Base-by-base conservation (phyloP, 2,888 invertebrate genomes). In the Zygaena filipendulae region DNA sequence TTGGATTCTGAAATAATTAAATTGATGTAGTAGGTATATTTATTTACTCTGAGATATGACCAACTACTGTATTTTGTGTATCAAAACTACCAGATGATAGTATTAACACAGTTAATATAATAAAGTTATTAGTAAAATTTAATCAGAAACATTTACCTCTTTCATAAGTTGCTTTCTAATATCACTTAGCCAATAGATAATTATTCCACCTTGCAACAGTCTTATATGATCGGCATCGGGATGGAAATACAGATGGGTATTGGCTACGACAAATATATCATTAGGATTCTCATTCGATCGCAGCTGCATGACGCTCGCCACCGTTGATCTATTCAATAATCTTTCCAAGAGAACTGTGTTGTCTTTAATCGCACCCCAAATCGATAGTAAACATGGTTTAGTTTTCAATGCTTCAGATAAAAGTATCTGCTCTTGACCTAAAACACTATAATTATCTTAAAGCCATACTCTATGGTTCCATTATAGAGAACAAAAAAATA, bases 181-280 rank as follows among this genome's bases (percentile, higher is more conserved):
- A 48, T 85, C 61, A 43, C 87, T 82, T 12, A 95, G 52, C 71
- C 89, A 91, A 21, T 83, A 72, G 39, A 95, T 82, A 12, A 85
- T 81, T 37, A 90, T 83, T 14, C 88, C 89, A 14, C 87, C 88
- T 81, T 97, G 97, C 11, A 97, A 58, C 3, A 96, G 71, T 36
- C 97, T 82, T 42, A 97, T 88, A 52, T 95, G 92, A 64, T 93
- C 92, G 4, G 96, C 91, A 60, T 91, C 87, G 1, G 95, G 95
- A 59, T 93, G 92, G 52, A 95, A 97, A 71, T 94, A 97, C 25
- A 97, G 81, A 79, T 98, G 97, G 2, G 94, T 95, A 54, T 95
- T 97, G 9, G 88, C 95, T 38, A 88, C 74, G 19, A 92, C 53
- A 18, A 92, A 46, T 30, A 87, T 63, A 45, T 87, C 82, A 32